These are phyloP conservation scores for Aphelinus certus DNA, from an alignment of 1,140 invertebrate species.

Conservation along the genomic window DNA sequence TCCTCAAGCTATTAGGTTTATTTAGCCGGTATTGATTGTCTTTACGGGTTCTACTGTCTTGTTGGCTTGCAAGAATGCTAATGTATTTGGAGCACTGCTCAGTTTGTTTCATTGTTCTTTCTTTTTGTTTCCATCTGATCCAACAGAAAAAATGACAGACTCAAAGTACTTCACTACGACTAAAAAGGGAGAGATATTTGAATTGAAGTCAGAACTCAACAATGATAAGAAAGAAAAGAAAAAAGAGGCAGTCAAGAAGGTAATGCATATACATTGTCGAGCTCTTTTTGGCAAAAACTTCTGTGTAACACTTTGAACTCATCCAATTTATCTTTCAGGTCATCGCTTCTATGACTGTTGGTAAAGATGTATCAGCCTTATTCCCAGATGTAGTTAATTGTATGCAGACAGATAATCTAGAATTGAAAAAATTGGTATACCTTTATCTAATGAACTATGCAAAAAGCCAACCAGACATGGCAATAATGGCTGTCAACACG, in stretches of 20 bases:
- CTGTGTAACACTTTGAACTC: not conserved
- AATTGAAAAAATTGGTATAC: slow-evolving; percentile 99
- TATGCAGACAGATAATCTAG: slow-evolving; percentile 99
- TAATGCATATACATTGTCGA: slow-evolving; percentile 52
- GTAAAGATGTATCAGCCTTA: slow-evolving; percentile 93
- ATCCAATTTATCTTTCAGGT: slow-evolving; percentile 70
- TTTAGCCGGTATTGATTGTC: too few species aligned
- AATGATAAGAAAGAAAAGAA: slow-evolving; percentile 99
- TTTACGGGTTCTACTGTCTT: too few species aligned
- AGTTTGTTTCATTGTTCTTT: not conserved
- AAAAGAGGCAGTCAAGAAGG: slow-evolving; percentile 99
- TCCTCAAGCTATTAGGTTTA: too few species aligned
- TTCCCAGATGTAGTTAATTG: slow-evolving; percentile 99
- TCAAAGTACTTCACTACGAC: slow-evolving; percentile 99
- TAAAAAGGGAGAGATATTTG: slow-evolving; percentile 99
- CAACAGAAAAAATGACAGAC: slow-evolving; percentile 87
- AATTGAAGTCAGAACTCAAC: slow-evolving; percentile 98
- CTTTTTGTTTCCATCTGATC: not conserved
- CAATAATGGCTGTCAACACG: slow-evolving; percentile 99
- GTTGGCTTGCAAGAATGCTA: too few species aligned
- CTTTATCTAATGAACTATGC: slow-evolving; percentile 99
- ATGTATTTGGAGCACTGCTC: not conserved
- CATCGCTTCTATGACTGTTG: slow-evolving; percentile 99
- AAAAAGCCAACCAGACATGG: slow-evolving; percentile 99
- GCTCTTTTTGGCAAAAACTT: not conserved